phyloP scores from a whole-genome alignment of 2,113 vertebrate genomes.

The Alectura lathami region DNA sequence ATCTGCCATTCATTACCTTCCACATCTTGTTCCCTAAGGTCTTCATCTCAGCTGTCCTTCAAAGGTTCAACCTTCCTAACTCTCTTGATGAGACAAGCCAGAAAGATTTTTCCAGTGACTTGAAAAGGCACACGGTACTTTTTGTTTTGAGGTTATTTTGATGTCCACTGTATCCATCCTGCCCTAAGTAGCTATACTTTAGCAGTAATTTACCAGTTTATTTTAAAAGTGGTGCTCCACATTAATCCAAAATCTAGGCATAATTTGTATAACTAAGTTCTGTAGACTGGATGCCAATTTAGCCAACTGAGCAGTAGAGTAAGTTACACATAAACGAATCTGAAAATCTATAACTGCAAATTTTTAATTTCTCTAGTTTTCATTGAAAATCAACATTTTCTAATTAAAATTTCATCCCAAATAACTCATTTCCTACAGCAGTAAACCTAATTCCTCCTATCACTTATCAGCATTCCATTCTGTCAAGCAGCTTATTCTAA shows the following conservation, averaged over 20 bases:
- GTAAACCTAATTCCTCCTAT: not conserved
- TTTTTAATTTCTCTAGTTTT: not conserved
- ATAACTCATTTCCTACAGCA: not conserved
- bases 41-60: not conserved
- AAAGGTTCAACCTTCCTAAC: not conserved
- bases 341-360: not conserved
- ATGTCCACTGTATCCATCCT: not conserved
- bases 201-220: not conserved
- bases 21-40: not conserved
- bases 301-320: not conserved
- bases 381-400: not conserved
- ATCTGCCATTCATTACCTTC: not conserved
- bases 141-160: not conserved
- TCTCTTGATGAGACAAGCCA: not conserved
- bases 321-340: not conserved
- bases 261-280: not conserved
- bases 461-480: not conserved
- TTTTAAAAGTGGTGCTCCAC: not conserved
- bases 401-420: not conserved
- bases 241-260: not conserved
- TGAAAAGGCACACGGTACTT: not conserved
- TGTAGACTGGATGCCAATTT: not conserved
- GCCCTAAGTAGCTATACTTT: not conserved
- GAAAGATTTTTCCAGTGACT: not conserved
- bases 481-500: not conserved